phyloP scores from a whole-genome alignment of 2,113 vertebrate genomes.

The Takifugu flavidus region DNA sequence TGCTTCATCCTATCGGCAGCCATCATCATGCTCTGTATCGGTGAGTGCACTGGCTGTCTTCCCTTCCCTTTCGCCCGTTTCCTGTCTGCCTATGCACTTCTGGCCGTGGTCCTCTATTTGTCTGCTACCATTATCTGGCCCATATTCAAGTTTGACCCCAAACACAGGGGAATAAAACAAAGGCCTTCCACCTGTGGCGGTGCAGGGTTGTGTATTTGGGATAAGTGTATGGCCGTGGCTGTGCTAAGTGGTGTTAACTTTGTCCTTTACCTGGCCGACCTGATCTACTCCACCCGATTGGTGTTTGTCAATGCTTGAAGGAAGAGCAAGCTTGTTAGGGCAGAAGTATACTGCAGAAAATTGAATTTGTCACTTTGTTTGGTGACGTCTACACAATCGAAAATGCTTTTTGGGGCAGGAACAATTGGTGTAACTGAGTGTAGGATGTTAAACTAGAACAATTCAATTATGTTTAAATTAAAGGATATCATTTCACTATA shows the following conservation, averaged over 20 bases:
- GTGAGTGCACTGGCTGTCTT: constrained; percentile 82
- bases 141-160: constrained; percentile 81
- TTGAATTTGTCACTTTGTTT: constrained; percentile 27
- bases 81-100: constrained; percentile 79
- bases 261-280: constrained; percentile 82
- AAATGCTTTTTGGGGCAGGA: neutral
- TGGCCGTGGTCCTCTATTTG: constrained; percentile 82
- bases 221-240: constrained; percentile 77
- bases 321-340: neutral
- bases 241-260: constrained; percentile 83
- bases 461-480: constrained; percentile 3
- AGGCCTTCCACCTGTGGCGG: constrained; percentile 21
- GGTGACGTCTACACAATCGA: neutral
- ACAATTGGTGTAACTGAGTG: neutral
- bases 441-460: rapidly evolving
- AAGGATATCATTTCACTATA: neutral
- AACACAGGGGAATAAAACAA: constrained; percentile 27
- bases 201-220: constrained; percentile 66
- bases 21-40: constrained; percentile 83
- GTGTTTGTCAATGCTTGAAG: constrained; percentile 79
- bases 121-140: constrained; percentile 85
- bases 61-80: constrained; percentile 83
- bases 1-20: constrained; percentile 85
- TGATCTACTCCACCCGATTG: constrained; percentile 82
- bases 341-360: constrained; percentile 35